These are phyloP conservation scores for Argentina silus DNA, from an alignment of 2,797 vertebrate genomes.

Conservation along the genomic window DNA sequence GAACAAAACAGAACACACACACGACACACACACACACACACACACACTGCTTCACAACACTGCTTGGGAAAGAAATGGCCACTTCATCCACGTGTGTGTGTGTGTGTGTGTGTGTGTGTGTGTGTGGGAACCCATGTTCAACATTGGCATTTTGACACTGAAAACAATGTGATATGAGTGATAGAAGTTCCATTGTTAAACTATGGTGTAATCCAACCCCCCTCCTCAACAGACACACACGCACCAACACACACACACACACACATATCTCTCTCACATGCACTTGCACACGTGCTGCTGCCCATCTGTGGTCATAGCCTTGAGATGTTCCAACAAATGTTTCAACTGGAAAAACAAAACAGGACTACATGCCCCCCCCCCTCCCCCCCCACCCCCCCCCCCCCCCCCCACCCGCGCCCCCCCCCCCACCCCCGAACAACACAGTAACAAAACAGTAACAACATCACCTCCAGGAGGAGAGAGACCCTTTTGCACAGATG, in stretches of 20 bases:
- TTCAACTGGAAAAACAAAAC: neutral
- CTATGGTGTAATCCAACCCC: neutral
- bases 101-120: neutral
- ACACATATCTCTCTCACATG: neutral
- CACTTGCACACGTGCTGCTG: neutral
- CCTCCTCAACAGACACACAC: neutral
- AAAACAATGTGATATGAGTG: no score
- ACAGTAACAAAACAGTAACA: neutral
- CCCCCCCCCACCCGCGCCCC: neutral
- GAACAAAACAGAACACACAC: neutral
- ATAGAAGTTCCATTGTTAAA: no score
- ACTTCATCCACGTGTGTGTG: neutral
- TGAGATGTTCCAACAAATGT: constrained; percentile 11
- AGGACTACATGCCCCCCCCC: neutral
- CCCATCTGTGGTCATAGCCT: constrained; percentile 1
- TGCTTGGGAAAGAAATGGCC: neutral
- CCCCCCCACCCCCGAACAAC: neutral
- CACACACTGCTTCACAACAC: neutral
- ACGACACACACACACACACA: no score
- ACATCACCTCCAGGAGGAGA: no score
- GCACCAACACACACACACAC: neutral
- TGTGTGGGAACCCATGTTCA: no score
- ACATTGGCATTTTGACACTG: no score
- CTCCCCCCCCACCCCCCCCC: neutral
- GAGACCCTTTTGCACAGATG: no score